Evolutionary conservation across 53 echinoderm and acorn worm species (phyloP), one percentile per base, ranked within the genome.

Genomic region (Hippasteria phrygiana): DNA sequence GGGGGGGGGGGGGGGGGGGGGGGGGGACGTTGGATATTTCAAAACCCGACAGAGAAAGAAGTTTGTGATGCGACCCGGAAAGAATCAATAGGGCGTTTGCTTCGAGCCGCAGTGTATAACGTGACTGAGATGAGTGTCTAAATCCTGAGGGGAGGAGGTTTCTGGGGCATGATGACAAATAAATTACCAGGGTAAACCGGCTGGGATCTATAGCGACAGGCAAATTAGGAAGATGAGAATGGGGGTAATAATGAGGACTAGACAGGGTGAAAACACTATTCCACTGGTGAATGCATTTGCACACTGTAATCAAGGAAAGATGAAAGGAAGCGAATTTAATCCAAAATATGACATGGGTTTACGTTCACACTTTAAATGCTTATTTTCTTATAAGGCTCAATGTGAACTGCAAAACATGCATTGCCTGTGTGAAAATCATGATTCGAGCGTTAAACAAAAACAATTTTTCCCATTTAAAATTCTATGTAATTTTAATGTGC

Each of bases 11-110:
- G 29, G 65, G 7, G 8, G 65, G 32, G 10, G 29, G 32, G 17
- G 54, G 54, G 54, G 18, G 16, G 54, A 20, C 17, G 13, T 5
- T 3, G 65, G 7, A 8, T 27, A 78, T 36, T 20, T 43, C 64
- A 80, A 63, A 80, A 33, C 64, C 40, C 0, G 17, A 41, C 41
- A 41, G 80, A 80, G 80, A 41, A 64, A 80, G 80, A 80, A 80
- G 62, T 80, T 80, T 80, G 80, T 80, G 80, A 80, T 22, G 37
- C 40, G 80, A 80, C 64, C 80, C 63, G 62, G 62, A 63, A 80
- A 80, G 39, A 63, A 80, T 80, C 80, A 64, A 80, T 80, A 80
- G 80, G 59, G 33, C 80, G 43, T 22, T 62, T 14, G 63, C 39
- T 37, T 1, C n/a, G 80, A 63, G 42, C 62, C 43, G 53, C 9